Evolutionary conservation across 64 coral and sea anemone species (phyloP).

Genomic region (Trachythela sp.): DNA sequence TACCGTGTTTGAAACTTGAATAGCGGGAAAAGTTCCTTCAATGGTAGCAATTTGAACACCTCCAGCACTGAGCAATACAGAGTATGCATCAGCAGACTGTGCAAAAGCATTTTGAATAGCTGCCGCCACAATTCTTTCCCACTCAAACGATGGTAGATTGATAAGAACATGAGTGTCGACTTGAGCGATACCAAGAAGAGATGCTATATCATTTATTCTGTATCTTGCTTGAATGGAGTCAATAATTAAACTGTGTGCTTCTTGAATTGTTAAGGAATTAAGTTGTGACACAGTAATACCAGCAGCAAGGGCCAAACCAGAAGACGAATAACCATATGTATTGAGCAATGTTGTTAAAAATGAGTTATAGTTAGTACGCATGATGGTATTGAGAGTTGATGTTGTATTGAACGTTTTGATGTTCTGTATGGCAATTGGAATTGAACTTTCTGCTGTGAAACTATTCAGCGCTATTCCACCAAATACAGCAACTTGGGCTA

Average conservation of each 20-base stretch:
- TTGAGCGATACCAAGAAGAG: background rate
- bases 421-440: background rate
- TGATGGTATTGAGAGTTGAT: background rate
- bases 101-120: background rate
- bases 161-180: background rate
- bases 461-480: background rate
- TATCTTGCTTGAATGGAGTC: background rate
- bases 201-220: background rate
- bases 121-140: background rate
- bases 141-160: constrained; percentile 8
- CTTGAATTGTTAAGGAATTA: background rate
- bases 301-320: background rate
- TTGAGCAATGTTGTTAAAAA: background rate
- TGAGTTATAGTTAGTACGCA: background rate
- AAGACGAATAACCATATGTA: background rate
- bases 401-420: background rate
- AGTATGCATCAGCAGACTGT: background rate
- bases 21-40: background rate
- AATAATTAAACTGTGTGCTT: background rate
- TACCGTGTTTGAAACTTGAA: background rate
- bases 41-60: background rate
- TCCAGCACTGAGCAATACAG: background rate
- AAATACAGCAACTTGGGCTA: background rate
- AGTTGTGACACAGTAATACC: background rate
- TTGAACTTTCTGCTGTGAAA: background rate